Evolutionary conservation across 2,113 vertebrate species (phyloP).

Genomic region (Cygnus atratus): DNA sequence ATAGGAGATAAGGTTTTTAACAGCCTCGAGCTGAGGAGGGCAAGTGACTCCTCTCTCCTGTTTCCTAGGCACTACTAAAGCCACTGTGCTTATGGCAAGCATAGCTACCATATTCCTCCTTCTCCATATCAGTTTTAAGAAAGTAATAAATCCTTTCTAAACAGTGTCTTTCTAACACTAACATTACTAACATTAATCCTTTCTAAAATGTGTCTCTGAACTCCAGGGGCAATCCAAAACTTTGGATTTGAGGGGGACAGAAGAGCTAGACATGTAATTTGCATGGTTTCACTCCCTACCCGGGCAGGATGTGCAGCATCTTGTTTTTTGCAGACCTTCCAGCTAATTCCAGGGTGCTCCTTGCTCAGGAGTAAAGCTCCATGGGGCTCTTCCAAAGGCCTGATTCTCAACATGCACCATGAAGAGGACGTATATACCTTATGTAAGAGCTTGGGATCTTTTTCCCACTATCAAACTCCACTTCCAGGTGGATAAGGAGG

Average conservation of each 20-base stretch:
- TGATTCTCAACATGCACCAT: not conserved
- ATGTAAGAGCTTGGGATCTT: not conserved
- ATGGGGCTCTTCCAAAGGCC: not conserved
- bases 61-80: not conserved
- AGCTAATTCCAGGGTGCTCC: not conserved
- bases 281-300: not conserved
- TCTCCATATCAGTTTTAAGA: not conserved
- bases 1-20: constrained; percentile 3
- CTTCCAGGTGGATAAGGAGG: not conserved
- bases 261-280: not conserved
- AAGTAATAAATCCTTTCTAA: not conserved
- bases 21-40: not conserved
- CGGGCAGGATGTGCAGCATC: not conserved
- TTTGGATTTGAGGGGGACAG: not conserved
- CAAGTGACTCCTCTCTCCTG: not conserved
- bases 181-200: too few species aligned
- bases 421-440: rapidly evolving
- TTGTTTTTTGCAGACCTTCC: not conserved
- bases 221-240: not conserved
- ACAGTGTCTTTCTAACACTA: not conserved
- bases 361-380: not conserved
- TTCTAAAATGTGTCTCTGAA: not conserved
- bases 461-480: not conserved
- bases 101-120: not conserved
- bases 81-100: not conserved